Conservation (phyloP, 2,797 vertebrate species). For the Lagorchestes hirsutus region DNA sequence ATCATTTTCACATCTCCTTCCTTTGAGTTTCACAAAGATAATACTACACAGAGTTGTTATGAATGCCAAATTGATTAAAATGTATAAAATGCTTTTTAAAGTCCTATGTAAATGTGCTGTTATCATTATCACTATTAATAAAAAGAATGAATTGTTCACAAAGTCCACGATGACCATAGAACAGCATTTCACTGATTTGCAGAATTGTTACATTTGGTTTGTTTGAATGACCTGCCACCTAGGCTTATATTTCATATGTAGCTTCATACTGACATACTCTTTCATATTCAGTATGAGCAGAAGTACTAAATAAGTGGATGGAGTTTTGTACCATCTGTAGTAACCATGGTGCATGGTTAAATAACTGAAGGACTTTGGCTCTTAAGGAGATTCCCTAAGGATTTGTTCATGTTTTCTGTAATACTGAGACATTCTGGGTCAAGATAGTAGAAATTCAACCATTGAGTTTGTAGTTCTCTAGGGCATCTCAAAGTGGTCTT, state of each 20-base stretch:
- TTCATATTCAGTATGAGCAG: background rate
- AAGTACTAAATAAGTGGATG: background rate
- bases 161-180: background rate
- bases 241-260: background rate
- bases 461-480: background rate
- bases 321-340: background rate
- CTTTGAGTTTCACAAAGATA: background rate
- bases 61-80: background rate
- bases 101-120: background rate
- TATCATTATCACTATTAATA: background rate
- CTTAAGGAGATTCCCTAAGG: background rate
- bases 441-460: background rate
- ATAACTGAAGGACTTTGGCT: background rate
- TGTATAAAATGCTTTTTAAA: background rate
- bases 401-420: background rate
- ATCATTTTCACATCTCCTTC: background rate
- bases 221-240: background rate
- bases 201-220: background rate
- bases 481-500: background rate
- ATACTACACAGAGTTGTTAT: background rate
- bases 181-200: background rate
- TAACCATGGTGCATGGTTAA: background rate
- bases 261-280: background rate
- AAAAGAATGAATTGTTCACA: background rate
- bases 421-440: background rate